A percentile compares a stretch with the other conserved stretches of the same genome.
Conservation (phyloP, 2,888 invertebrate species). For the Chrysolina haemoptera region DNA sequence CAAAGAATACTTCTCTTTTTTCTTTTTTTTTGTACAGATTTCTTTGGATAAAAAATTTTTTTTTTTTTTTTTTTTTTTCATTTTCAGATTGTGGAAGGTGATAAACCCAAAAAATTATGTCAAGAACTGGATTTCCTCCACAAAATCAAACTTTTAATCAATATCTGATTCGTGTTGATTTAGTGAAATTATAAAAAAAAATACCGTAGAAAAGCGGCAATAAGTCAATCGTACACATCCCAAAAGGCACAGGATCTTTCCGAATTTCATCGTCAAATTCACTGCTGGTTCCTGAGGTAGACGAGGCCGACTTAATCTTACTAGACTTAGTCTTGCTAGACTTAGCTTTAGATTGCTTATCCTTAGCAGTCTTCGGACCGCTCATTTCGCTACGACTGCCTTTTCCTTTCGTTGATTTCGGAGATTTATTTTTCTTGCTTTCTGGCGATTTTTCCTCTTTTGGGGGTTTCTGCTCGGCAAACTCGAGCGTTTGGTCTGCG, state of each 20-base stretch:
- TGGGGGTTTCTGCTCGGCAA: conserved; percentile 31
- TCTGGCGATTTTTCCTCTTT: conserved; percentile 31
- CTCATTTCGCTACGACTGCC: background rate
- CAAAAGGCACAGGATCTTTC: conserved; percentile 44
- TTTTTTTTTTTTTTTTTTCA: too few species aligned
- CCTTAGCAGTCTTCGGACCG: conserved; percentile 14
- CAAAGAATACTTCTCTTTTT: too few species aligned
- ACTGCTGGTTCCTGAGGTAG: conserved; percentile 1
- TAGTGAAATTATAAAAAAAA: too few species aligned
- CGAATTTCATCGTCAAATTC: background rate
- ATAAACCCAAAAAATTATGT: too few species aligned
- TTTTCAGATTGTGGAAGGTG: too few species aligned
- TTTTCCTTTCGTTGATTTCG: conserved; percentile 6
- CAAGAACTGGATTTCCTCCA: too few species aligned
- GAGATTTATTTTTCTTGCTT: conserved; percentile 24
- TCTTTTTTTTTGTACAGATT: too few species aligned
- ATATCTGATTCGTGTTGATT: too few species aligned
- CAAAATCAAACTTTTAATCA: too few species aligned
- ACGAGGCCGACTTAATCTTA: conserved; percentile 26
- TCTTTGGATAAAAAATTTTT: too few species aligned
- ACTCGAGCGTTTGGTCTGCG: conserved; percentile 53
- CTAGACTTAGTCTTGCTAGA: conserved; percentile 31
- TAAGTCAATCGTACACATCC: conserved; percentile 57
- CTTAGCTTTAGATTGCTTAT: conserved; percentile 33
- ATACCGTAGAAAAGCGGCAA: conserved; percentile 56